These are phyloP conservation scores for Nemurella pictetii DNA, from an alignment of 2,888 invertebrate species.

Conservation along the genomic window DNA sequence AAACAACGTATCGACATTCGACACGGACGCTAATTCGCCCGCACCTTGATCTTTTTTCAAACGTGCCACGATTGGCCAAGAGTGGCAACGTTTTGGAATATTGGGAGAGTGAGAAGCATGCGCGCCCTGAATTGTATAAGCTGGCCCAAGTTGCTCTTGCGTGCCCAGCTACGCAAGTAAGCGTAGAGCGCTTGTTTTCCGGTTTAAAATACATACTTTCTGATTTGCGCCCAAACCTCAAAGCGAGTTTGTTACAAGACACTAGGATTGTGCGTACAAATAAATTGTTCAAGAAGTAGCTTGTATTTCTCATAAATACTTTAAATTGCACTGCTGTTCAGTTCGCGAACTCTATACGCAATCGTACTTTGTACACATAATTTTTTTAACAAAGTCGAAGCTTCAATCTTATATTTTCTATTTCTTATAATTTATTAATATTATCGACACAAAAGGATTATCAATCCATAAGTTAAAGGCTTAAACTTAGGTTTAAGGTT, in stretches of 20 bases:
- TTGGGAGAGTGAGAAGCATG: neutral
- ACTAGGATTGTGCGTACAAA: neutral
- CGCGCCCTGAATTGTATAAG: neutral
- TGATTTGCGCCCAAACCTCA: neutral
- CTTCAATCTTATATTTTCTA: too few relatives aligned
- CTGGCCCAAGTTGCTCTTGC: neutral
- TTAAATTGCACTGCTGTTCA: too few relatives aligned
- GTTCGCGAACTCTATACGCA: too few relatives aligned
- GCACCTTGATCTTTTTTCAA: neutral
- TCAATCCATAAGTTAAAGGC: too few relatives aligned
- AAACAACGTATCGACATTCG: neutral
- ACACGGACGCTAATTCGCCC: neutral
- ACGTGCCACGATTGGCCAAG: neutral
- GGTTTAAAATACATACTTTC: neutral
- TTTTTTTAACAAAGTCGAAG: too few relatives aligned
- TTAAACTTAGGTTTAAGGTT: too few relatives aligned
- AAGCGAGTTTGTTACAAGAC: neutral
- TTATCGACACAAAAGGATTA: too few relatives aligned
- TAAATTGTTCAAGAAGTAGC: too few relatives aligned
- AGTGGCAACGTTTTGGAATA: neutral
- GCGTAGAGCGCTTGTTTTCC: slow-evolving; percentile 1
- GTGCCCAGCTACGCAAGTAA: slow-evolving; percentile 1
- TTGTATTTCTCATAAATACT: too few relatives aligned
- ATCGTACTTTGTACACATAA: too few relatives aligned
- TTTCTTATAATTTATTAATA: too few relatives aligned